phyloP scores from a whole-genome alignment of 2,797 vertebrate genomes.

The Cryptoblepharus egeriae region DNA sequence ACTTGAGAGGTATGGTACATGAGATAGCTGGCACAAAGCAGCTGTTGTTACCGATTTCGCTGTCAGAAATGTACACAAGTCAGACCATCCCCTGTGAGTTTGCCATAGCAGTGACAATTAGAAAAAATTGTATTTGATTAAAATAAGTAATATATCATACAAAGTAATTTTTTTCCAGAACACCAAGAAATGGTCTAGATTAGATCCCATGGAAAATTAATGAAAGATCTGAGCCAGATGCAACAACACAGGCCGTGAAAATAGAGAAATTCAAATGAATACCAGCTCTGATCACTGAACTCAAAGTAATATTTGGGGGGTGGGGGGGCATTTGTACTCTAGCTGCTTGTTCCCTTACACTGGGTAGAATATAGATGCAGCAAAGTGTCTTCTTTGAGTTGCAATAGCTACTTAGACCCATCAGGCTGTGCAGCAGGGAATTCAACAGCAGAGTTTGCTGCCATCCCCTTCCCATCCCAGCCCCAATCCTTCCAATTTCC shows the following conservation, averaged over 20 bases:
- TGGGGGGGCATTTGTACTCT: too few species aligned
- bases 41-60: constrained; percentile 92
- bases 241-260: constrained; percentile 34
- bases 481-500: too few species aligned
- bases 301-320: constrained; percentile 22
- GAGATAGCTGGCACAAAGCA: constrained; percentile 91
- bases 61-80: constrained; percentile 94
- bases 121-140: constrained; percentile 88
- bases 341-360: too few species aligned
- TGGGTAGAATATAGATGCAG: too few species aligned
- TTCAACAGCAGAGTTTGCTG: too few species aligned
- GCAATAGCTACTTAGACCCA: too few species aligned
- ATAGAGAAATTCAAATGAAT: constrained; percentile 16
- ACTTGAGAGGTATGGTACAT: constrained; percentile 90
- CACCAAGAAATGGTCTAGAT: constrained; percentile 44
- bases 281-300: not conserved
- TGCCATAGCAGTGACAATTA: constrained; percentile 87
- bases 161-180: constrained; percentile 46
- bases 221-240: constrained; percentile 13
- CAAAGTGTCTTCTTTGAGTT: too few species aligned
- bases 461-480: too few species aligned
- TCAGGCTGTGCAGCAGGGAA: too few species aligned
- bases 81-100: constrained; percentile 89
- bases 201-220: constrained; percentile 30
- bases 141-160: constrained; percentile 78